Base-by-base conservation (phyloP, 2,888 invertebrate species). In the Brachylomia viminalis region DNA sequence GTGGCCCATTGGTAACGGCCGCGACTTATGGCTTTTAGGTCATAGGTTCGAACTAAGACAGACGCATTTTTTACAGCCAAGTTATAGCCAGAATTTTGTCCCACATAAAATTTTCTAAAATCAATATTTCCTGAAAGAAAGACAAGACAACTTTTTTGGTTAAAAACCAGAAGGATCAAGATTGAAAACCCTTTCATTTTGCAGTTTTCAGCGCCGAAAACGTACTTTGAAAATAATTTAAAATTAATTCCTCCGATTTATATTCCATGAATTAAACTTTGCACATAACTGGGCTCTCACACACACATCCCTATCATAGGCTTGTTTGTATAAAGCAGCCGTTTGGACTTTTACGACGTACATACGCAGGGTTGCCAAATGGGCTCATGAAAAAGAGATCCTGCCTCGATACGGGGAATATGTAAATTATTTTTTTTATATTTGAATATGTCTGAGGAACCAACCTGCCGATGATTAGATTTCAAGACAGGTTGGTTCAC, bases 361-460 rank as follows among this genome's bases (percentile, higher is more conserved):
- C 87, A 85, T 86, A 84, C 91, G 89, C 83, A 88, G 91, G 91
- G 91, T 90, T 94, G 93, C 94, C 94, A 94, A 95, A 94, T 93
- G 91, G 91, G 90, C 89, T 90, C 92, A 93, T 94, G 94, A 93
- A 94, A 94, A 93, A 90, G 92, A 91, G 91, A 93, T 94, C 87
- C 84, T 82, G 80, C 72, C 86, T 84, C 90, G 90, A 91, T 92
- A 91, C 87, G 89, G 87, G 82, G 90, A 88, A 90, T 92, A 93
- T 92, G 93, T 91, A 92, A 93, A 93, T 92, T 83, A 79, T 90
- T 92, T 92, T 92, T 92, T 92, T 91, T 89, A 15, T 89, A 86
- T 87, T 85, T 88, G 86, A 87, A 86, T 88, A 86, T 87, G 79
- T 86, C 86, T 85, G 83, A 82, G 75, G 79, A 88, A 85, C 82